These are phyloP conservation scores for Caenorhabditis sinica DNA, from an alignment of 2,888 invertebrate genomes.

Conservation along the genomic window DNA sequence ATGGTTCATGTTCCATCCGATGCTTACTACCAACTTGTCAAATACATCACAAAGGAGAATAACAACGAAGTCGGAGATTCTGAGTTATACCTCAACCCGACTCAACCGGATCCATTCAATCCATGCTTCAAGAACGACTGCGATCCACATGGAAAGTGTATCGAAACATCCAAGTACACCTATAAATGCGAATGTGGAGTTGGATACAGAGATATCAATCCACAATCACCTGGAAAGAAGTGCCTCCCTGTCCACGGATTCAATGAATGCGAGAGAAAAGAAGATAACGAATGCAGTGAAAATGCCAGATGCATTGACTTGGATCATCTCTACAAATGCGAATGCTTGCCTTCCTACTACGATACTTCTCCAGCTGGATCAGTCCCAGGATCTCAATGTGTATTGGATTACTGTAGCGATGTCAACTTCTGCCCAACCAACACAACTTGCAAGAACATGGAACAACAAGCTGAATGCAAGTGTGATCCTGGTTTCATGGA, in stretches of 20 bases:
- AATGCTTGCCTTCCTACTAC: conserved; percentile 81
- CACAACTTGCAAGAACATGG: conserved; percentile 93
- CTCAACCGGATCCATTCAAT: conserved; percentile 82
- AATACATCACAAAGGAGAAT: conserved; percentile 80
- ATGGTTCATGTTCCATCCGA: conserved; percentile 82
- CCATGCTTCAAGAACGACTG: conserved; percentile 83
- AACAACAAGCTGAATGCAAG: conserved; percentile 93
- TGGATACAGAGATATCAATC: conserved; percentile 82
- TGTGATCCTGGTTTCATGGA: conserved; percentile 93
- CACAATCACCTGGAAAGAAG: conserved; percentile 80
- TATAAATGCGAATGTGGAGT: conserved; percentile 82
- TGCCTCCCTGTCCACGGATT: conserved; percentile 81
- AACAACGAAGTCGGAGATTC: conserved; percentile 82
- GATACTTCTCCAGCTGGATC: conserved; percentile 80
- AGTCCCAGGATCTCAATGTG: conserved; percentile 78
- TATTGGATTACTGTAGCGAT: conserved; percentile 82
- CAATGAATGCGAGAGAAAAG: conserved; percentile 82
- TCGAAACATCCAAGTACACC: conserved; percentile 80
- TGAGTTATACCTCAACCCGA: conserved; percentile 81
- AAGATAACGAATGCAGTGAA: conserved; percentile 78
- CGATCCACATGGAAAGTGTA: conserved; percentile 80
- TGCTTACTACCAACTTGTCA: conserved; percentile 80
- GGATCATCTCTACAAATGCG: conserved; percentile 83
- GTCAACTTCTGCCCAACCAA: conserved; percentile 92
- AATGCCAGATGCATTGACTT: conserved; percentile 83